phyloP scores from a whole-genome alignment of 2,888 invertebrate species.

The Drosophila meridiana region DNA sequence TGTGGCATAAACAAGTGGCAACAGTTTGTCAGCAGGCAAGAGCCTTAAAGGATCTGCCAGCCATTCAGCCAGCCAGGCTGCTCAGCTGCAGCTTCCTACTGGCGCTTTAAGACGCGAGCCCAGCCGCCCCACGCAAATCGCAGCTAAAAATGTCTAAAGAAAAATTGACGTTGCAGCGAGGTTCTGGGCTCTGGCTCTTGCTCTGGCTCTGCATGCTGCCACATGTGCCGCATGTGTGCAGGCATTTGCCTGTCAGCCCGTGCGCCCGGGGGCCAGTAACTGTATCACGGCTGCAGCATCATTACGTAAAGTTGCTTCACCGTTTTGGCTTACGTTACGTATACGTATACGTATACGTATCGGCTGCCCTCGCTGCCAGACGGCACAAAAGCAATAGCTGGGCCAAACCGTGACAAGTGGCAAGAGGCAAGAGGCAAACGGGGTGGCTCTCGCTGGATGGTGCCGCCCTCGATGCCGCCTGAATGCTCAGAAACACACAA shows the following conservation, averaged over 20 bases:
- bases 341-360: conserved; percentile 73
- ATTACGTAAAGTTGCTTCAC: conserved; percentile 61
- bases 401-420: not conserved
- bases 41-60: conserved; percentile 63
- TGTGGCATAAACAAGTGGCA: conserved; percentile 79
- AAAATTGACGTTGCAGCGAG: conserved; percentile 53
- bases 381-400: conserved; percentile 16
- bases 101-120: conserved; percentile 53
- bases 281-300: conserved; percentile 65
- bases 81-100: conserved; percentile 43
- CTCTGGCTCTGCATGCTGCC: conserved; percentile 25
- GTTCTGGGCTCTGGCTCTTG: not conserved
- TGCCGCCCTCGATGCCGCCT: conserved; percentile 64
- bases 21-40: conserved; percentile 74
- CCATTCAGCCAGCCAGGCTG: conserved; percentile 29
- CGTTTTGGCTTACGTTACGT: conserved; percentile 68
- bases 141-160: conserved; percentile 63
- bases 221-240: conserved; percentile 44
- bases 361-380: conserved; percentile 26
- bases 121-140: conserved; percentile 46
- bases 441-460: conserved; percentile 34
- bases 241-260: conserved; percentile 51
- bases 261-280: conserved; percentile 23
- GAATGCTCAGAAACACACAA: conserved; percentile 75
- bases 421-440: conserved; percentile 3